These are phyloP conservation scores for Onychorhynchus coronatus DNA, from an alignment of 2,113 vertebrate species.

Conservation along the genomic window DNA sequence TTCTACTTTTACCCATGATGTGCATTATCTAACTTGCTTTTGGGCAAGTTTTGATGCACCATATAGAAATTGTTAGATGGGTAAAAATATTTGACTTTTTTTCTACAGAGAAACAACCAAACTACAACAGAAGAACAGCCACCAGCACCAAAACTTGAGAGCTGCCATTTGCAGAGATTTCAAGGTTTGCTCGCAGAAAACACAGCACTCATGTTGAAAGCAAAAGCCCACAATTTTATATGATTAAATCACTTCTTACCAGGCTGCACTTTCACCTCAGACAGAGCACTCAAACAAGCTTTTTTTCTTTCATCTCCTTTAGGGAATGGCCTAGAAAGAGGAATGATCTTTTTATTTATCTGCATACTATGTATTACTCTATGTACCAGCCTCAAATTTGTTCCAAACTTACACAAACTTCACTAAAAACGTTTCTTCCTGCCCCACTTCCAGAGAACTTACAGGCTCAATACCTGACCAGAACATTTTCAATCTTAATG, in stretches of 20 bases:
- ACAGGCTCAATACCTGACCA: neutral
- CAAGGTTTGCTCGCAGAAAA: neutral
- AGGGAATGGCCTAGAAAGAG: constrained; percentile 85
- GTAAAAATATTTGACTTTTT: neutral
- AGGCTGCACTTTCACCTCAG: constrained; percentile 93
- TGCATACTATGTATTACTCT: neutral
- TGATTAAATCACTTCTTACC: constrained; percentile 72
- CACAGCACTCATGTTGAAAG: neutral
- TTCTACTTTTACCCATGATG: neutral
- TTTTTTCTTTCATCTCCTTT: constrained; percentile 95
- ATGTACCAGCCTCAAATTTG: neutral
- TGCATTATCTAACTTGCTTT: neutral
- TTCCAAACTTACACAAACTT: neutral
- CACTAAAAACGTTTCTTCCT: neutral
- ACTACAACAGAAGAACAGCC: neutral
- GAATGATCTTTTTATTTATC: neutral
- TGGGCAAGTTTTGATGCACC: neutral
- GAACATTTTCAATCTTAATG: neutral
- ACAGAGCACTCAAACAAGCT: constrained; percentile 88
- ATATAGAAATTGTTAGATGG: neutral
- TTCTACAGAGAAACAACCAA: neutral
- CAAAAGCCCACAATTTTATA: neutral
- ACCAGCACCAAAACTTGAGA: neutral
- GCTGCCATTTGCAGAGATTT: neutral
- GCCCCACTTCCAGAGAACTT: neutral